Conservation (phyloP, 1,140 invertebrate species). For the Hylaeus volcanicus region DNA sequence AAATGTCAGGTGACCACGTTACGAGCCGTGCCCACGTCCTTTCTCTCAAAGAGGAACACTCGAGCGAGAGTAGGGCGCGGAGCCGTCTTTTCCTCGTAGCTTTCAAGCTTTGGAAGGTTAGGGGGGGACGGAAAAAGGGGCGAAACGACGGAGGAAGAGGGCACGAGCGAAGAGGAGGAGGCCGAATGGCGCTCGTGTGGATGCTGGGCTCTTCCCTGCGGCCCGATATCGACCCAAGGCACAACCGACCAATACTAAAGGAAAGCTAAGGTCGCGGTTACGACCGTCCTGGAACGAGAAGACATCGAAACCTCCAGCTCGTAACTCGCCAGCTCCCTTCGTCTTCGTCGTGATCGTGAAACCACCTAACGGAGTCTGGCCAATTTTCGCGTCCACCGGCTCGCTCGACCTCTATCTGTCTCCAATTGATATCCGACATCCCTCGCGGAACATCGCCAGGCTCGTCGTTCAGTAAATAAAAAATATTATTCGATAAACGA, state of each 20-base stretch:
- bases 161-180: constrained; percentile 35
- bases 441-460: not conserved
- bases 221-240: constrained; percentile 65
- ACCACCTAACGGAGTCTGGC: not conserved
- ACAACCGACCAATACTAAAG: constrained; percentile 59
- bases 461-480: not conserved
- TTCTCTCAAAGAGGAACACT: constrained; percentile 47
- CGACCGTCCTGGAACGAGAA: constrained; percentile 40
- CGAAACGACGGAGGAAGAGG: constrained; percentile 32
- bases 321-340: constrained; percentile 33
- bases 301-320: constrained; percentile 20
- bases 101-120: constrained; percentile 24
- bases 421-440: not conserved
- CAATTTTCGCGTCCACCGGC: constrained; percentile 12
- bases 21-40: constrained; percentile 26
- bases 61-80: constrained; percentile 6
- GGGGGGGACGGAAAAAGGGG: constrained; percentile 23
- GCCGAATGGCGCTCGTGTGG: constrained; percentile 57
- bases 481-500: not conserved
- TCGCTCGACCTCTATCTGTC: too few relatives aligned
- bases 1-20: constrained; percentile 50
- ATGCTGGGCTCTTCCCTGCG: constrained; percentile 61
- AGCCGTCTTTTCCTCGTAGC: constrained; percentile 28
- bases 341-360: not conserved
- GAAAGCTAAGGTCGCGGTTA: constrained; percentile 62